Percentiles rank a stretch among this genome's conserved stretches.
Conservation (phyloP, 2,797 vertebrate species). For the Cirrhinus molitorella region DNA sequence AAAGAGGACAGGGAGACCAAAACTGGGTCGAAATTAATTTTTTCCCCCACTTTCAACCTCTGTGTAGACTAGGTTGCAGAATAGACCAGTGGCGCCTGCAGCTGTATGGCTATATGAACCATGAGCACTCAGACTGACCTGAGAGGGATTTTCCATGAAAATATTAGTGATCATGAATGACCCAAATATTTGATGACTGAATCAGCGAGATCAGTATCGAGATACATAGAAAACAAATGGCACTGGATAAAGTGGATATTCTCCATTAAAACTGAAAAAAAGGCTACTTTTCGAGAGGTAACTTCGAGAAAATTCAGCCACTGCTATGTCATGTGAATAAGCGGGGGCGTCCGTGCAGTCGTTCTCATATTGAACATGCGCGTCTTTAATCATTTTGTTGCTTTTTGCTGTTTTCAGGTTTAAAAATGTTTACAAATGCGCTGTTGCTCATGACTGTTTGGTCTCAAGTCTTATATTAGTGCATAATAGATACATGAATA, state of each 20-base stretch:
- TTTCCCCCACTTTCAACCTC: not conserved
- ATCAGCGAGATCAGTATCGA: not conserved
- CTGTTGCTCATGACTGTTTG: not conserved
- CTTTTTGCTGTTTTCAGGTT: not conserved
- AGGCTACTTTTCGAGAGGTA: not conserved
- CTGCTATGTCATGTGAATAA: no score
- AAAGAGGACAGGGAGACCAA: conserved; percentile 51
- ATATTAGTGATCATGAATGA: not conserved
- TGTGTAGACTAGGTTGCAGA: not conserved
- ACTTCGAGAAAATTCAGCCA: no score
- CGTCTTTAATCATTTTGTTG: not conserved
- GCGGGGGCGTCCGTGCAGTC: no score
- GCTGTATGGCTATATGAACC: no score
- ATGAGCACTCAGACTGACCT: no score
- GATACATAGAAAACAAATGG: not conserved
- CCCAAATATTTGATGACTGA: not conserved
- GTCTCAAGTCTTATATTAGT: not conserved
- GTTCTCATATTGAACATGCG: no score
- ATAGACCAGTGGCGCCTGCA: no score
- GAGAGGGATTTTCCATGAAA: no score
- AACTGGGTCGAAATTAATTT: not conserved
- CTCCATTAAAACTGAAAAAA: not conserved
- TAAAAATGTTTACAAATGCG: not conserved
- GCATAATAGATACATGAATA: not conserved
- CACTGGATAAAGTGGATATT: not conserved